Evolutionary conservation across 2,113 vertebrate genomes (phyloP).

Genomic region (Lepisosteus oculatus): DNA sequence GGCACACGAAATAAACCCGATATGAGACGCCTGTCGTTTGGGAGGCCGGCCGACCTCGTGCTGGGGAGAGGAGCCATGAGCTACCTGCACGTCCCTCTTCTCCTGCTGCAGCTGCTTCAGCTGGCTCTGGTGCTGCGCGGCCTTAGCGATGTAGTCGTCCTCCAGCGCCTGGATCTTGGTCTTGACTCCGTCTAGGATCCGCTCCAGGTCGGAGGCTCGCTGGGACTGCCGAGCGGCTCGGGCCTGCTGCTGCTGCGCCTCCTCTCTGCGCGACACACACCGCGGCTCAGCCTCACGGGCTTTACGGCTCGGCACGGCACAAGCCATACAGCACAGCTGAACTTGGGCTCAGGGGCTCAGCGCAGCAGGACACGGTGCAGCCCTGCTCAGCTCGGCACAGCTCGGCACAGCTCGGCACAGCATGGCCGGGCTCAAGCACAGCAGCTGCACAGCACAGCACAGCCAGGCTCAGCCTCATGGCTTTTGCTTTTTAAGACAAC

Average conservation of each 20-base stretch:
- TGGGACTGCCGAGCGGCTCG: slow-evolving; percentile 63
- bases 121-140: slow-evolving; percentile 63
- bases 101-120: slow-evolving; percentile 71
- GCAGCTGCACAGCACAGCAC: no score
- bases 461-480: no score
- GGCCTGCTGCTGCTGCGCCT: slow-evolving; percentile 61
- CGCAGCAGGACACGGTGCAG: no score
- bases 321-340: not conserved
- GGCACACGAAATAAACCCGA: no score
- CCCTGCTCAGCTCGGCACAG: no score
- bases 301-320: not conserved
- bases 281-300: not conserved
- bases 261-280: slow-evolving; percentile 56
- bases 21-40: no score
- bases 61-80: no score
- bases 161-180: slow-evolving; percentile 79
- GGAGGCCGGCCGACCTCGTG: no score
- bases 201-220: slow-evolving; percentile 71
- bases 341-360: not conserved
- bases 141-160: slow-evolving; percentile 72
- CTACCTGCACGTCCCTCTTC: slow-evolving; percentile 64
- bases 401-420: no score
- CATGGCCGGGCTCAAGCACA: no score
- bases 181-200: slow-evolving; percentile 71
- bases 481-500: no score